Base-by-base conservation (phyloP, 2,888 invertebrate species). In the Troides aeacus region DNA sequence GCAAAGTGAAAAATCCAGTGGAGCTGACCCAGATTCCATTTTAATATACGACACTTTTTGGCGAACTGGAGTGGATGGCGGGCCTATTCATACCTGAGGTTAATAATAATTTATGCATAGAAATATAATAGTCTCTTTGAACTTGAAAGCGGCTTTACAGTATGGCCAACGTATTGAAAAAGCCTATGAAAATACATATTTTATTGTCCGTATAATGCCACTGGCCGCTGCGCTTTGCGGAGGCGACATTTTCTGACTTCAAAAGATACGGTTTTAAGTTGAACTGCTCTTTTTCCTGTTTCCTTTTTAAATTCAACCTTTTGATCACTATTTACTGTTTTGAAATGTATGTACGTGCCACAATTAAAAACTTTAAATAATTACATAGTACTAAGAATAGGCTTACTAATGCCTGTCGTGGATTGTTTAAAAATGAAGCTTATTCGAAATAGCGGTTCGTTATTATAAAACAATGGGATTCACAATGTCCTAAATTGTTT, bases 1-100 rank as follows among this genome's bases (percentile, higher is more conserved):
- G 64, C 62, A 58, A 65, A 69, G 62, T 69, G 69, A 69, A 69
- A 69, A 69, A 66, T 66, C 65, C 65, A 64, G 62, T 42, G 62
- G 58, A 58, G 50, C 62, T 66, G 69, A 69, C 69, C 66, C 12
- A 66, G 50, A 69, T 69, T 63, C 50, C 59, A 50, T 59, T 57
- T 69, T 53, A 65, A 62, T 62, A 66, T 58, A 62, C 65, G 69
- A 66, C 69, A 69, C 23, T 69, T 69, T 69, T 69, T 46, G 66
- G 65, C 62, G 66, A 58, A 66, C 42, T 10, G 36, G 36, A 46
- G 46, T 62, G 57, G 69, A 62, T 58, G 57, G 56, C 56, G 62
- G 2, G 62, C 69, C 69, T 62, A 69, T 69, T 69, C 69, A 66
- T 63, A 68, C 58, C 57, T 65, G 36, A 30, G 58, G 58, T 69